These are phyloP conservation scores for Drosophila busckii DNA, from an alignment of 1,140 invertebrate species.

Conservation along the genomic window DNA sequence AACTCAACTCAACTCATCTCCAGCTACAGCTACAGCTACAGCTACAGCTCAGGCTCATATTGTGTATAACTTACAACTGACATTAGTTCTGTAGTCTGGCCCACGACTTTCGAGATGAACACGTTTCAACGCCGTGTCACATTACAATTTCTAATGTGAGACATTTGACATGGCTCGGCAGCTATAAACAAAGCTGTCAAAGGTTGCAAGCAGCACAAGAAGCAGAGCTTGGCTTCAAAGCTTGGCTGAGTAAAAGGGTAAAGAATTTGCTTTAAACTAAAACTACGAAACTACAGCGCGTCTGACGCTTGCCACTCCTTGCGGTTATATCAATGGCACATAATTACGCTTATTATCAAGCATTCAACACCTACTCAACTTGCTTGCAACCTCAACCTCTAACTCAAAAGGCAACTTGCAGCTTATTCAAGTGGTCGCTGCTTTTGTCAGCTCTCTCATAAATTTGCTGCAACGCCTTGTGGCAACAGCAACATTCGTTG, in stretches of 20 bases:
- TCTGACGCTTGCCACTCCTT: constrained; percentile 58
- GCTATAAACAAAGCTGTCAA: constrained; percentile 24
- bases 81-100: background rate
- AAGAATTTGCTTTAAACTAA: too few relatives aligned
- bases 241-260: too few relatives aligned
- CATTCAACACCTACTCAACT: constrained; percentile 68
- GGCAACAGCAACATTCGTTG: too few relatives aligned
- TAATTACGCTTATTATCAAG: constrained; percentile 67
- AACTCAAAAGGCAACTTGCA: constrained; percentile 16
- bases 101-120: constrained; percentile 67
- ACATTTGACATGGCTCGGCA: constrained; percentile 25
- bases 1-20: constrained; percentile 25
- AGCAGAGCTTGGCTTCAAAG: too few relatives aligned
- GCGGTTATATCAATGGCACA: constrained; percentile 52
- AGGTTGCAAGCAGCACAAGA: constrained; percentile 6
- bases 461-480: constrained; percentile 34
- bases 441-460: constrained; percentile 35
- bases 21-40: too few relatives aligned
- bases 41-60: too few relatives aligned
- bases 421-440: constrained; percentile 5
- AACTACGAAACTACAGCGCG: too few relatives aligned
- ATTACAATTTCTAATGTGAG: constrained; percentile 63
- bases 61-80: constrained; percentile 38
- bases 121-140: constrained; percentile 60
- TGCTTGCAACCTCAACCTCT: constrained; percentile 15